Evolutionary conservation across 2,888 invertebrate species (phyloP), one percentile per base, ranked within the genome.

Genomic region (Erebia palarica): DNA sequence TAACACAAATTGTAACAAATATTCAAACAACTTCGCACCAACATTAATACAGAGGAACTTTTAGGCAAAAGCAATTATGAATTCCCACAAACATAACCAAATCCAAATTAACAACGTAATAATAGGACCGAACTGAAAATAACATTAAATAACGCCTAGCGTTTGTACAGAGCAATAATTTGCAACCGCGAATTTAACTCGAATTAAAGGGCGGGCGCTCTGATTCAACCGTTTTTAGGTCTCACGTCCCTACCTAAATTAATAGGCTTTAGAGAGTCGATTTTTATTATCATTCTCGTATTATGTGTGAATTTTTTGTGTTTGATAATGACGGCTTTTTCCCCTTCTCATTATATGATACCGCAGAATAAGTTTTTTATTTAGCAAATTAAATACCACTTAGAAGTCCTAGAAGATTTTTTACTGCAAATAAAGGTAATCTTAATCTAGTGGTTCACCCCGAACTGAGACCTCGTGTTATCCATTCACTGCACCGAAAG

Each of bases 131-230:
- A 59, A 71, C 70, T 71, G 64, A 69, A 75, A 69, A 75, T 76
- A 74, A 73, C 73, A 75, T 74, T 76, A 76, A 75, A 74, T 73
- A 75, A 73, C 79, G 78, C 77, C 79, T 76, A 75, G 63, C 77
- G 65, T 73, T 78, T 77, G 70, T 73, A 65, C 70, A 68, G 71
- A 75, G 79, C 78, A 78, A 79, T 77, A 75, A 78, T 77, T 78
- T 75, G 69, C 57, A 65, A 70, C 70, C 76, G 70, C 75, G 74
- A 60, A 77, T 77, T 75, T 73, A 61, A 70, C 75, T 70, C 66
- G 71, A 76, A 76, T 77, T 75, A 78, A 76, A 76, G 75, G 73
- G 70, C 69, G 74, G 76, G 75, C 76, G 74, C 69, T 63, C 67
- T 73, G 73, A 73, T 75, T 73, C 71, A 65, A 72, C 70, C 68